Base-by-base conservation (phyloP, 2,888 invertebrate genomes). In the Dryobota labecula region DNA sequence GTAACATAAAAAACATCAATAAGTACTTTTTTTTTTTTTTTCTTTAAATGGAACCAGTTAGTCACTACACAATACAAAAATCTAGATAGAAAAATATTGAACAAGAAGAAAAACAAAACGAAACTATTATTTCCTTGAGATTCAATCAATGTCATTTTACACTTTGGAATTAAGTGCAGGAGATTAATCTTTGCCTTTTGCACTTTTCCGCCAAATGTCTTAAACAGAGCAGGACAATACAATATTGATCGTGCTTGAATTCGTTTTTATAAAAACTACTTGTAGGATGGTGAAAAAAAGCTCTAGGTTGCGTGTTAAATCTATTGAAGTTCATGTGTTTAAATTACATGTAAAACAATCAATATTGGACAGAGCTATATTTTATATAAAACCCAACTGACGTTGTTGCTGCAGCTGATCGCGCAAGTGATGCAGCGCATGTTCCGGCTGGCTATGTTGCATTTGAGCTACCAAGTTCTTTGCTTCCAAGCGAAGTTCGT, bases 381-480 rank as follows among this genome's bases (percentile, higher is more conserved):
- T 61, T 78, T 84, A 82, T 20, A 82, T 74, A 62, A 54, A 88
- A 43, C 83, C 89, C 53, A 85, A 75, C 20, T 89, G 91, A 24
- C 94, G 92, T 66, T 95, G 95, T 69, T 94, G 94, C 64, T 95
- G 95, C 73, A 96, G 81, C 80, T 95, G 95, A 27, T 94, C 93
- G 2, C 95, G 92, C 51, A 95, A 86, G 71, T 95, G 95, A 53
- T 95, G 94, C 73, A 95, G 80, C 0, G 95, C 94, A 77, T 96
- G 95, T 80, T 97, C 96, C 0, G 96, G 96, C 86, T 97, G 97
- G 77, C 97, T 97, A 93, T 98, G 97, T 88, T 98, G 98, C 98
- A 98, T 98, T 91, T 98, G 98, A 95, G 97, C 98, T 5, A 98
- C 98, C n/a, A 98, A 96, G 94, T 98, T 98, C 89, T 97, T 97